Percentiles rank a stretch among this genome's conserved stretches.
These are phyloP conservation scores for Cenopis cana DNA, from an alignment of 2,888 invertebrate genomes.

Conservation along the genomic window DNA sequence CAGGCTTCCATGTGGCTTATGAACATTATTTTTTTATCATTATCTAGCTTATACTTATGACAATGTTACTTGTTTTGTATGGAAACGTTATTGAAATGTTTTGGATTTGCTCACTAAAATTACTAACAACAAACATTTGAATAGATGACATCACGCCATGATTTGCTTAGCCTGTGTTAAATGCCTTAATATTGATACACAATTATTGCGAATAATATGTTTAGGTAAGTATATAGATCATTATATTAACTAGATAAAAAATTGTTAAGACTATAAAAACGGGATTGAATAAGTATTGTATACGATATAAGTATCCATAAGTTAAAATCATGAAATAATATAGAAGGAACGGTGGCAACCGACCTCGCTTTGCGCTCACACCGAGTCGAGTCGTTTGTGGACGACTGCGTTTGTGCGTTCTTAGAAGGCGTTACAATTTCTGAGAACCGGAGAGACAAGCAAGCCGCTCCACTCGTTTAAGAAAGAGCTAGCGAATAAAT, in stretches of 20 bases:
- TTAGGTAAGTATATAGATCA: not conserved
- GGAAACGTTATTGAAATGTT: not conserved
- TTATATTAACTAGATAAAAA: not conserved
- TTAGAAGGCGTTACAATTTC: conserved; percentile 85
- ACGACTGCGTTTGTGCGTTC: conserved; percentile 78
- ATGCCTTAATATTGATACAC: not conserved
- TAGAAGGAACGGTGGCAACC: conserved; percentile 60
- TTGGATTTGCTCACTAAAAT: conserved; percentile 8
- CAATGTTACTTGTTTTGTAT: no score
- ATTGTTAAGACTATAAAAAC: not conserved
- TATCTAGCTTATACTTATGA: conserved; percentile 9
- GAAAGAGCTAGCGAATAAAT: conserved; percentile 76
- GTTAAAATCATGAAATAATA: conserved; percentile 8
- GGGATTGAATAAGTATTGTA: conserved; percentile 59
- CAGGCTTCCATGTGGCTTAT: not conserved
- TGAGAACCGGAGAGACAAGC: conserved; percentile 81
- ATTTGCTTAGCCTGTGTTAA: conserved; percentile 13
- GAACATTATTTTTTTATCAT: not conserved
- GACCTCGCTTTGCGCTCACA: conserved; percentile 80
- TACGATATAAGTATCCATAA: conserved; percentile 58
- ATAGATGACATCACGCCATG: conserved; percentile 32
- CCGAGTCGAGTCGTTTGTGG: conserved; percentile 67
- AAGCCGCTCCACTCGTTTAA: conserved; percentile 72
- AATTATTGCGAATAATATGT: conserved; percentile 5
- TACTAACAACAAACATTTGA: conserved; percentile 13